Conservation (phyloP, 2,797 vertebrate genomes). For the Distichodus sexfasciatus region DNA sequence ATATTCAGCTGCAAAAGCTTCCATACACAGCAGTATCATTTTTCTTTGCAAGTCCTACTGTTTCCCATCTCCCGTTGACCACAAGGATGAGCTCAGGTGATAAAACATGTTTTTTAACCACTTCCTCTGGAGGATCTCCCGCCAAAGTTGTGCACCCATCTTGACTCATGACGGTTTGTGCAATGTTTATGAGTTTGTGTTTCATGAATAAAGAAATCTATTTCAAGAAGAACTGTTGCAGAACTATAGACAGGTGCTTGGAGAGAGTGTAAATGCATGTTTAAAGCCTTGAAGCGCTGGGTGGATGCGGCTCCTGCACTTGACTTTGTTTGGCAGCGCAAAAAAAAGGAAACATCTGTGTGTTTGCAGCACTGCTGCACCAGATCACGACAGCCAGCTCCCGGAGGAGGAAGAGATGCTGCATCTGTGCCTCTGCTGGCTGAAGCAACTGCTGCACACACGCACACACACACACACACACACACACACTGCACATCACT, state of each 20-base stretch:
- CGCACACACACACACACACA: slow-evolving; percentile 20
- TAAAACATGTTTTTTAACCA: slow-evolving; percentile 57
- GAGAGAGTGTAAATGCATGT: too few relatives aligned
- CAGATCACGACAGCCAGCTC: slow-evolving; percentile 56
- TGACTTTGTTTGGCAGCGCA: slow-evolving; percentile 62
- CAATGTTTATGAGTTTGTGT: neutral
- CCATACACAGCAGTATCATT: neutral
- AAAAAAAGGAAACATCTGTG: slow-evolving; percentile 85
- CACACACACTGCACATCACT: slow-evolving; percentile 36
- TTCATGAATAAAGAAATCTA: slow-evolving; percentile 7
- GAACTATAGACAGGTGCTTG: too few relatives aligned
- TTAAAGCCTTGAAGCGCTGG: too few relatives aligned
- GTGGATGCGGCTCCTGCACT: slow-evolving; percentile 40
- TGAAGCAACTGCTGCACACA: slow-evolving; percentile 44
- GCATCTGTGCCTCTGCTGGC: slow-evolving; percentile 51
- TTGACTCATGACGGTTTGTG: slow-evolving; percentile 15
- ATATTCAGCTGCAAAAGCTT: neutral
- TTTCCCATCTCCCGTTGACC: slow-evolving; percentile 14
- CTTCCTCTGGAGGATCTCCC: slow-evolving; percentile 58
- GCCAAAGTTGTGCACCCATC: slow-evolving; percentile 4
- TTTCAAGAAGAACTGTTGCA: neutral
- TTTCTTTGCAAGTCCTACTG: neutral
- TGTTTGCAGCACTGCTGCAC: slow-evolving; percentile 63
- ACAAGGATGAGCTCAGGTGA: slow-evolving; percentile 57
- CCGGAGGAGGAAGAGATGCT: slow-evolving; percentile 40